Evolutionary conservation across 92 coral and sea anemone genomes (phyloP).

Genomic region (Metridium senile): DNA sequence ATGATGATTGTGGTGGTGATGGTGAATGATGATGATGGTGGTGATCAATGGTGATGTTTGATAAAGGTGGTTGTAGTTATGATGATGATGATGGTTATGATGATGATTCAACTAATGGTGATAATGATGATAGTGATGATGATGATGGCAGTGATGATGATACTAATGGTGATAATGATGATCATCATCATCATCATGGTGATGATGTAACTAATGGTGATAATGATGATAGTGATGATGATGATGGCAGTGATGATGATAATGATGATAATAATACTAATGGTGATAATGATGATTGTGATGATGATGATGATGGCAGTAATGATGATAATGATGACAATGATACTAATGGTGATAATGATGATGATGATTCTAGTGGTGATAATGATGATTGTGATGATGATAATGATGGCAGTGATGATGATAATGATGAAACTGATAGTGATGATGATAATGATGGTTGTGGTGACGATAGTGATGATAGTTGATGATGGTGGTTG

Average conservation of each 20-base stretch:
- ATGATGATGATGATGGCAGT: not conserved
- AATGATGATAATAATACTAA: not conserved
- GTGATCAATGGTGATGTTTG: too few relatives aligned
- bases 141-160: not conserved
- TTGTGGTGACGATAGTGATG: not conserved
- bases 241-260: not conserved
- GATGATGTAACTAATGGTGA: not conserved
- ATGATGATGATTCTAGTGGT: not conserved
- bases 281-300: not conserved
- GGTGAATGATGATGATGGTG: too few relatives aligned
- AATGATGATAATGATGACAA: not conserved
- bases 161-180: not conserved
- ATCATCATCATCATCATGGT: not conserved
- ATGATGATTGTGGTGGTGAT: too few relatives aligned
- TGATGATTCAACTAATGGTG: not conserved
- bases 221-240: not conserved
- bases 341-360: not conserved
- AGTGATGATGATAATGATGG: not conserved
- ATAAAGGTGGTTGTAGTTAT: too few relatives aligned
- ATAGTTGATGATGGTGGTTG: too few relatives aligned
- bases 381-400: not conserved
- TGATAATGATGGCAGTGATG: not conserved
- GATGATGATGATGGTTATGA: not conserved
- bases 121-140: not conserved
- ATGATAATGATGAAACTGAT: not conserved